A percentile compares a stretch with the other conserved stretches of the same genome.
Evolutionary conservation across 2,888 invertebrate species (phyloP).

Genomic region (Coelopa pilipes): DNA sequence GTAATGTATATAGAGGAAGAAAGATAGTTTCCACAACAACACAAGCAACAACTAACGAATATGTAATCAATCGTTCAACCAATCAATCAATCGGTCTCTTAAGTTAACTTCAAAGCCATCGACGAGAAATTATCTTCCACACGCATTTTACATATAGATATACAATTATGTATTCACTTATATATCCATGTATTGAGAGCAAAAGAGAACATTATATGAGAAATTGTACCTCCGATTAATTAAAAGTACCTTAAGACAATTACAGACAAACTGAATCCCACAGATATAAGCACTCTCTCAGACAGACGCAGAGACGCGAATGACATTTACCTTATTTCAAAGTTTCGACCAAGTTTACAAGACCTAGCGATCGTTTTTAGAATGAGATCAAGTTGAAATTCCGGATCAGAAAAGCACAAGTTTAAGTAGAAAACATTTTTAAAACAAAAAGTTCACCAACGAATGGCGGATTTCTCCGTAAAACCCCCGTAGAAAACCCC

Average conservation of each 20-base stretch:
- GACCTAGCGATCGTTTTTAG: too few species aligned
- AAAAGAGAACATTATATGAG: not conserved
- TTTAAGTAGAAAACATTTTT: too few species aligned
- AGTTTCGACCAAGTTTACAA: not conserved
- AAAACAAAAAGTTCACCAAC: too few species aligned
- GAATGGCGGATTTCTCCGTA: too few species aligned
- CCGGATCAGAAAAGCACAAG: too few species aligned
- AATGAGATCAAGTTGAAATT: too few species aligned
- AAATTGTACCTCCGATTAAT: conserved; percentile 31
- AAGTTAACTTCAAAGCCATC: not conserved
- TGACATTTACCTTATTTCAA: not conserved
- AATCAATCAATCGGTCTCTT: not conserved
- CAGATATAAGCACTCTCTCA: not conserved
- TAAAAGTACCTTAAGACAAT: conserved; percentile 17
- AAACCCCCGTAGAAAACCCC: too few species aligned
- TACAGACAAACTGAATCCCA: not conserved
- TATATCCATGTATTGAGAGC: not conserved
- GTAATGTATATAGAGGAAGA: too few species aligned
- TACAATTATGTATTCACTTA: not conserved
- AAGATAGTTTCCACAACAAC: not conserved
- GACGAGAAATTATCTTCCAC: conserved; percentile 1
- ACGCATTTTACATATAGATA: conserved; percentile 7
- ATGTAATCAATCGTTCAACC: not conserved
- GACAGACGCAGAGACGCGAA: not conserved
- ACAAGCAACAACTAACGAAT: not conserved